Percentiles rank a stretch among this genome's conserved stretches.
Evolutionary conservation across 2,797 vertebrate genomes (phyloP).

Genomic region (Artibeus lituratus): DNA sequence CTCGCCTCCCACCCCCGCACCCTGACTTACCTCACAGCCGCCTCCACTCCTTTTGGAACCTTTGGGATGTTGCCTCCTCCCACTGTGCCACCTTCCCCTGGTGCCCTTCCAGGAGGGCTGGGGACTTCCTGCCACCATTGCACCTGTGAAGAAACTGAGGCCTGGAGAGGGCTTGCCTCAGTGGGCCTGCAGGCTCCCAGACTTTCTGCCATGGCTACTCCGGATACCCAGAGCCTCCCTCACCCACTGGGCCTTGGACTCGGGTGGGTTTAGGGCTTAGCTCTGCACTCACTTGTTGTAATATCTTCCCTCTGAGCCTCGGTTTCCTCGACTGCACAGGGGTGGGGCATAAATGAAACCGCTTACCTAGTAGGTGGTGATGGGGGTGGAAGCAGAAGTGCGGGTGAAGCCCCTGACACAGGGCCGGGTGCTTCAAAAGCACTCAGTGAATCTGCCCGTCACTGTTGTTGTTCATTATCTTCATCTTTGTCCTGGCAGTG

Average conservation of each 20-base stretch:
- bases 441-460: too few relatives aligned
- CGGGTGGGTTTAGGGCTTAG: neutral
- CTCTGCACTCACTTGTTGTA: neutral
- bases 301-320: neutral
- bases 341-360: neutral
- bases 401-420: rapidly evolving
- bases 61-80: neutral
- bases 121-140: neutral
- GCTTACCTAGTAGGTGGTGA: neutral
- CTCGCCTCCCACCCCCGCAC: constrained; percentile 50
- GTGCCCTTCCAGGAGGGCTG: neutral
- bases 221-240: neutral
- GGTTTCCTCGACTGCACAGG: neutral
- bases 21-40: constrained; percentile 56
- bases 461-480: rapidly evolving
- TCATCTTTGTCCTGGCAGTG: neutral
- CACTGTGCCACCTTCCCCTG: neutral
- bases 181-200: neutral
- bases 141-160: neutral
- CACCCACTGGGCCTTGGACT: neutral
- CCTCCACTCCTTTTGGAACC: neutral
- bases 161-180: neutral
- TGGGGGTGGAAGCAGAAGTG: neutral
- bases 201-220: neutral
- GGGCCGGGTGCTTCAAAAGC: neutral